phyloP scores from a whole-genome alignment of 2,797 vertebrate species.

The Clarias pachynema region DNA sequence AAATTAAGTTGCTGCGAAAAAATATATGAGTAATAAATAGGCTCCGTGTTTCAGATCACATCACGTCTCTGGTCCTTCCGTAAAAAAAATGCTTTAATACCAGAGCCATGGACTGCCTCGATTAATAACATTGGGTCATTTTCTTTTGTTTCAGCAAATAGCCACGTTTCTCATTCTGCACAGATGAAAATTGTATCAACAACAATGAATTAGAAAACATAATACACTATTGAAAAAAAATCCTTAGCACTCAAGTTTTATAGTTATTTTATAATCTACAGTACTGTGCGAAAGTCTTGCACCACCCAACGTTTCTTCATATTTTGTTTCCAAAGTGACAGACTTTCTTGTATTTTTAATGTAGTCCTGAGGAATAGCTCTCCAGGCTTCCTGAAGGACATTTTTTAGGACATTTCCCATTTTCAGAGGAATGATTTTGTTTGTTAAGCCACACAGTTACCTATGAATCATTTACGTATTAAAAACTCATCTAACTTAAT shows the following conservation, averaged over 20 bases:
- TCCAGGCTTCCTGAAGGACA: too few species aligned
- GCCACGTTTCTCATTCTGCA: neutral
- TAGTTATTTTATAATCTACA: neutral
- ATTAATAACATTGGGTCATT: constrained; percentile 22
- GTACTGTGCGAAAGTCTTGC: too few species aligned
- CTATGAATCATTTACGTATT: too few species aligned
- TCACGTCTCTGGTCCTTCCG: constrained; percentile 22
- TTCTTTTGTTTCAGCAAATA: constrained; percentile 1
- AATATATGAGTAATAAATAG: constrained; percentile 25
- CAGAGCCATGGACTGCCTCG: neutral
- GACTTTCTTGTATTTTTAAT: too few species aligned
- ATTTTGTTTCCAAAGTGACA: too few species aligned
- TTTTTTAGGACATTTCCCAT: too few species aligned
- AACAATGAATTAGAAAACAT: neutral
- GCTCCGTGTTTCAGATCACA: constrained; percentile 7
- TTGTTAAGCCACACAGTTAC: too few species aligned
- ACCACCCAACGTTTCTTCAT: too few species aligned
- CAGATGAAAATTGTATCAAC: neutral
- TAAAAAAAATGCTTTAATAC: constrained; percentile 14
- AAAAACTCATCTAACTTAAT: too few species aligned
- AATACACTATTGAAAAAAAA: too few species aligned
- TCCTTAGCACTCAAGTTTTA: neutral
- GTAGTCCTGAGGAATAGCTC: too few species aligned
- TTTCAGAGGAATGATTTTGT: too few species aligned
- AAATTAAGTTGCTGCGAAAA: constrained; percentile 30